Base-by-base conservation (phyloP, 2,797 vertebrate species). In the Rhynchonycteris naso region DNA sequence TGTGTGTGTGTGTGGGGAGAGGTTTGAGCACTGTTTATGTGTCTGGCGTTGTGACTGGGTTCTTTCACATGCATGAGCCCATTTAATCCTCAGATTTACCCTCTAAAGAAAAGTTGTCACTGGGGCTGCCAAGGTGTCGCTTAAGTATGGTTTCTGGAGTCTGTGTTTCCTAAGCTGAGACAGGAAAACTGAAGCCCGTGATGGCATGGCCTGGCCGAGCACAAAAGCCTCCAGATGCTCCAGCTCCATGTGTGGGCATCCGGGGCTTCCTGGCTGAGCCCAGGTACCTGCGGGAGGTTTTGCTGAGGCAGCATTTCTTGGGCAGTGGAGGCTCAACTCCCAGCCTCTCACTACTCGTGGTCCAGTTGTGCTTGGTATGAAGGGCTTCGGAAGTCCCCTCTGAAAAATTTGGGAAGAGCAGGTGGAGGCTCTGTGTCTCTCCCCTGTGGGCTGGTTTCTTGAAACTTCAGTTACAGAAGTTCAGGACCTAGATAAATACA, bases 101-200 rank as follows among this genome's bases (percentile, higher is more conserved):
- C 35, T 76, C 7, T 82, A 50, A 84, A 78, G 86, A 72, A 82
- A 78, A 78, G 91, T 65, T 91, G 72, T 94, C 81, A 75, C 52
- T 3, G 1, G 7, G 33, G 68, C 54, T 91, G 81, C 92, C 78
- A 88, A 91, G 43, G 35, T 72, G 71, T 72, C 89, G 35, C 24
- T 43, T 6, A 59, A 35, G 30, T 84, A 59, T 12, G 0, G 61
- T 78, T 87, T 68, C 33, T 85, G 54, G 58, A 94, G 38, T 63
- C 79, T 84, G 8, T 16, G 2, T 87, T 61, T 69, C 38, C 22
- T 21, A 58, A 72, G 13, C 52, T 4, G 52, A 83, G 82, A 76
- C 65, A 54, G 86, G 68, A 86, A 79, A 15, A 16, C 43, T 26
- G 75, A 78, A 18, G 81, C 59, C 28, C 52, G 38, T 69, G 6